phyloP scores from a whole-genome alignment of 2,888 invertebrate species.

The Cephonodes hylas region DNA sequence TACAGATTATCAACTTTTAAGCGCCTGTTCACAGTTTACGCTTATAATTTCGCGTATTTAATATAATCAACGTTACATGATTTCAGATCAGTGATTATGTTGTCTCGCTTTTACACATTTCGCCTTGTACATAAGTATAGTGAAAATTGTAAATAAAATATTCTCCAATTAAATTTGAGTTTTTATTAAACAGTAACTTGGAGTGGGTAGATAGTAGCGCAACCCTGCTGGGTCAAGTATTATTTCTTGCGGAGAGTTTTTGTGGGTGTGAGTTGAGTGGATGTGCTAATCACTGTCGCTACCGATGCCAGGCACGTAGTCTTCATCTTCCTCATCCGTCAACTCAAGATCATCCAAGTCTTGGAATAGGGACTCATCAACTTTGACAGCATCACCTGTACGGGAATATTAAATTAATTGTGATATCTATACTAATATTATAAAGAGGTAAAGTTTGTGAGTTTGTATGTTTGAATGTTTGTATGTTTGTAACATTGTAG shows the following conservation, averaged over 20 bases:
- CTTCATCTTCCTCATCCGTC: slow-evolving; percentile 84
- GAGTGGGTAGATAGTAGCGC: not conserved
- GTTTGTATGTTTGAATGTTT: no score
- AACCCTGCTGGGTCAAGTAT: not conserved
- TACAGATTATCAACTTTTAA: not conserved
- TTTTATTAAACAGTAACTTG: slow-evolving; percentile 11
- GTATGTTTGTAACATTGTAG: no score
- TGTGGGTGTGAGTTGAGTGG: not conserved
- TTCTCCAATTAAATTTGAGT: slow-evolving; percentile 55
- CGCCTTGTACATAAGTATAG: slow-evolving; percentile 15
- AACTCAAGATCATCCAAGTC: slow-evolving; percentile 91
- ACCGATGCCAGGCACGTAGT: slow-evolving; percentile 83
- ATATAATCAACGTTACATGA: not conserved
- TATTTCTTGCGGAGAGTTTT: not conserved
- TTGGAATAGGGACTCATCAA: slow-evolving; percentile 96
- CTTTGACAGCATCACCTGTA: slow-evolving; percentile 90
- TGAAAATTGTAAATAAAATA: slow-evolving; percentile 75
- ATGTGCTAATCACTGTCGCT: slow-evolving; percentile 67
- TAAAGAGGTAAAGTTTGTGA: no score
- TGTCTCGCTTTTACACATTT: not conserved
- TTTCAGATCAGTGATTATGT: not conserved
- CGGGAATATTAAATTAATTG: no score
- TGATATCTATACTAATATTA: no score
- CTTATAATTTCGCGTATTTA: not conserved
- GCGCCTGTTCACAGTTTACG: not conserved